Base-by-base conservation (phyloP, 2,888 invertebrate genomes). In the Oxyscelio sp. region DNA sequence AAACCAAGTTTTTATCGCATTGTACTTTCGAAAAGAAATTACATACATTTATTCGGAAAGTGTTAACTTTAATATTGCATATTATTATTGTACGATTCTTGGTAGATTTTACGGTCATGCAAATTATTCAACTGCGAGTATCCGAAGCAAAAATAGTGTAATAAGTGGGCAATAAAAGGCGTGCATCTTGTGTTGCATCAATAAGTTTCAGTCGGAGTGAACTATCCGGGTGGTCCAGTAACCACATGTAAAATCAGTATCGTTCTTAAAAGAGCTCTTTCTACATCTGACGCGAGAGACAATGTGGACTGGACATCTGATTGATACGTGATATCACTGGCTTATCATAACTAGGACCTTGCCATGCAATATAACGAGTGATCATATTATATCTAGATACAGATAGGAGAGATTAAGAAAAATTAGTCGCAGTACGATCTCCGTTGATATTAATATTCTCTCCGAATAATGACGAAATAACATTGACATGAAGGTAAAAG, bases 321-420 rank as follows among this genome's bases (percentile, higher is more conserved):
- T 93, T 92, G 92, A 93, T 93, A 93, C 90, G 90, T 90, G 91
- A 93, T 92, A 92, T 90, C 90, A 91, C 90, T 90, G 89, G 79
- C 87, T 89, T 91, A 91, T 91, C 91, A 87, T 88, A 89, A 87
- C 89, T 34, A 9, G 34, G 2, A 79, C 83, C 79, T 75, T 77
- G 66, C 82, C 87, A 71, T 54, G 80, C 73, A 71, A 87, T 86
- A 88, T 90, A 91, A 88, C 87, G 79, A 40, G 92, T 90, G 90
- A 82, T 68, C 70, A 43, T 21, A 48, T 66, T 59, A 45, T 75
- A 66, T 68, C 34, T 4, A 17, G 59, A 48, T 45, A 6, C 50
- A 22, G 34, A 3, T 21, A 21, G 8, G 17, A 24, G 6, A 13
- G 17, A 50, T 40, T n/a, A 2, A 79, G 48, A 80, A 66, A 73